Conservation (phyloP, 2,113 vertebrate species). For the Arizona elegans region DNA sequence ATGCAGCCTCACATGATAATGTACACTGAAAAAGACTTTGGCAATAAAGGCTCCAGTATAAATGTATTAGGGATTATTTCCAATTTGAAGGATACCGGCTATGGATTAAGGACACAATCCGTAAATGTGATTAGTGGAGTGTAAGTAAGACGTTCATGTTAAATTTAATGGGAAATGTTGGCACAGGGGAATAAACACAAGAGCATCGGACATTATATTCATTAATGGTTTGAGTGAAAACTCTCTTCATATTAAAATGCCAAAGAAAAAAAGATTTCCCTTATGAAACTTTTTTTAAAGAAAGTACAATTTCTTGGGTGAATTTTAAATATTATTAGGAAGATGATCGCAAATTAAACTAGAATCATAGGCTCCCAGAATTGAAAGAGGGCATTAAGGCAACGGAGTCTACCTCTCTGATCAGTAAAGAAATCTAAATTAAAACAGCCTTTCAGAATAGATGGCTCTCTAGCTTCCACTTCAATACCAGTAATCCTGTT, state of each 20-base stretch:
- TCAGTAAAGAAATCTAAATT: background rate
- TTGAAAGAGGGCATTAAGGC: background rate
- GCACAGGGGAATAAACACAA: background rate
- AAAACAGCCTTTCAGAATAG: background rate
- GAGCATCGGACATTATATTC: background rate
- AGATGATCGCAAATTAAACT: background rate
- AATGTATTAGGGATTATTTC: conserved; percentile 82
- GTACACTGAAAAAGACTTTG: conserved; percentile 83
- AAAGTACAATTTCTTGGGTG: background rate
- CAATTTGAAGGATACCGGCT: conserved; percentile 81
- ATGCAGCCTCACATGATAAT: conserved; percentile 83
- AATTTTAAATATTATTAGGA: background rate
- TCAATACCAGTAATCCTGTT: background rate
- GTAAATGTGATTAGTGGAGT: conserved; percentile 83
- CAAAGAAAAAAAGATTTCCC: background rate
- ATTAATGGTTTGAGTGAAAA: background rate
- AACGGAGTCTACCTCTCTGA: background rate
- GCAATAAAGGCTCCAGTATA: conserved; percentile 74
- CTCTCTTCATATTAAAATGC: background rate
- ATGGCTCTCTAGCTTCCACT: background rate
- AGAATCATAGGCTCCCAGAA: background rate
- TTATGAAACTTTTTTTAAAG: background rate
- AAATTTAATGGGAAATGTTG: conserved; percentile 18
- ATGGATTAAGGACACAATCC: conserved; percentile 83
- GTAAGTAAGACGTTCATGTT: conserved; percentile 76